Percentiles rank a stretch among this genome's conserved stretches.
Conservation (phyloP, 2,888 invertebrate genomes). For the Aphidius colemani region DNA sequence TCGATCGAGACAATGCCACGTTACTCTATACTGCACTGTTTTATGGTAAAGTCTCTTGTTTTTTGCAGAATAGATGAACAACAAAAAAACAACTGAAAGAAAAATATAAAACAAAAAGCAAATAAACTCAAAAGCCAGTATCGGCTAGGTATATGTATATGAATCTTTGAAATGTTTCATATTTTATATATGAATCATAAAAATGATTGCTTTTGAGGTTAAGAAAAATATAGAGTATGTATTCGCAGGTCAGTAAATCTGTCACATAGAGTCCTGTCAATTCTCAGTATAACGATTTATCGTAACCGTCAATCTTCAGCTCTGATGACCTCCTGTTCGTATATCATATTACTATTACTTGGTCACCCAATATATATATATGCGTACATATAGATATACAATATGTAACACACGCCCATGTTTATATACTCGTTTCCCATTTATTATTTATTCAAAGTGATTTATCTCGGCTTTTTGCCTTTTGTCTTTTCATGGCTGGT, state of each 20-base stretch:
- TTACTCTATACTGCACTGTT: constrained; percentile 26
- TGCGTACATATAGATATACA: neutral
- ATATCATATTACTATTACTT: constrained; percentile 53
- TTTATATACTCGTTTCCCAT: neutral
- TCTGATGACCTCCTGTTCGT: constrained; percentile 52
- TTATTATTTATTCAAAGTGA: constrained; percentile 2
- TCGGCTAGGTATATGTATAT: too few relatives aligned
- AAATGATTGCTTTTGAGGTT: neutral
- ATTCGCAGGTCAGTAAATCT: constrained; percentile 59
- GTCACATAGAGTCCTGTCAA: constrained; percentile 54
- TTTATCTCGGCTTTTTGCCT: constrained; percentile 13
- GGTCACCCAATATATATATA: constrained; percentile 9
- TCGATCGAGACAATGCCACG: constrained; percentile 45
- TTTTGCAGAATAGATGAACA: neutral
- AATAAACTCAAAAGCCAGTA: neutral
- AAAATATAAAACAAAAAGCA: neutral
- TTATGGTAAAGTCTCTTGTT: constrained; percentile 22
- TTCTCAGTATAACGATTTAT: constrained; percentile 55
- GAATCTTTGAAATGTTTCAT: neutral
- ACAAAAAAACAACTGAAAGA: neutral
- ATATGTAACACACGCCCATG: neutral
- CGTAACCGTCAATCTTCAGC: constrained; percentile 56
- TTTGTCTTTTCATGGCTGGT: constrained; percentile 20
- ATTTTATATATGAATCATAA: constrained; percentile 4
- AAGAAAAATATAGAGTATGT: constrained; percentile 53